Percentiles rank a stretch among this genome's conserved stretches.
Evolutionary conservation across 1,140 invertebrate species (phyloP).

Genomic region (Lasioglossum baleicum): DNA sequence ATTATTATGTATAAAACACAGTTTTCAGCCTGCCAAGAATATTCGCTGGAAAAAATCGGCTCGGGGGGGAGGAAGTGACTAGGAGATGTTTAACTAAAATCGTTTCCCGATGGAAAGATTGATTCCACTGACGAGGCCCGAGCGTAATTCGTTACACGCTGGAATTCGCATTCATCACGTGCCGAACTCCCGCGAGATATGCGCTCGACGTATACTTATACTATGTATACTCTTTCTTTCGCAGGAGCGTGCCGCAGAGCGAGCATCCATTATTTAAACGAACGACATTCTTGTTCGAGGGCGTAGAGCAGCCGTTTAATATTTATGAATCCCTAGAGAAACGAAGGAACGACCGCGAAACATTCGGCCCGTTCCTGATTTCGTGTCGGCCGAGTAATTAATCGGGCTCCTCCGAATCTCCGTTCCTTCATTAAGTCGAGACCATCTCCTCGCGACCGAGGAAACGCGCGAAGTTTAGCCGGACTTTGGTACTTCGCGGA

Average conservation of each 20-base stretch:
- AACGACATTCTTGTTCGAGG: conserved; percentile 22
- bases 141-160: conserved; percentile 2
- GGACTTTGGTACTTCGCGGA: neutral
- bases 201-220: no score
- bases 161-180: conserved; percentile 35
- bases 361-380: conserved; percentile 6
- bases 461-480: neutral
- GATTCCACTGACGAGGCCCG: neutral
- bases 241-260: neutral
- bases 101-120: conserved; percentile 18
- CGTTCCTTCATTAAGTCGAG: conserved; percentile 1
- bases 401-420: neutral
- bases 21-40: no score
- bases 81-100: neutral
- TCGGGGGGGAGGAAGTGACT: neutral
- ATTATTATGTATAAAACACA: no score
- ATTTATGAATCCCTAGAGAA: conserved; percentile 31
- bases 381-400: conserved; percentile 3
- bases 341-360: conserved; percentile 2
- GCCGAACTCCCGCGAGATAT: neutral
- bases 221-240: neutral
- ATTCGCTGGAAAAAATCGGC: no score
- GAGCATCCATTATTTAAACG: conserved; percentile 42
- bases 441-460: neutral
- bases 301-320: conserved; percentile 19